These are phyloP conservation scores for Lutjanus argentimaculatus DNA, from an alignment of 2,797 vertebrate genomes.

Conservation along the genomic window DNA sequence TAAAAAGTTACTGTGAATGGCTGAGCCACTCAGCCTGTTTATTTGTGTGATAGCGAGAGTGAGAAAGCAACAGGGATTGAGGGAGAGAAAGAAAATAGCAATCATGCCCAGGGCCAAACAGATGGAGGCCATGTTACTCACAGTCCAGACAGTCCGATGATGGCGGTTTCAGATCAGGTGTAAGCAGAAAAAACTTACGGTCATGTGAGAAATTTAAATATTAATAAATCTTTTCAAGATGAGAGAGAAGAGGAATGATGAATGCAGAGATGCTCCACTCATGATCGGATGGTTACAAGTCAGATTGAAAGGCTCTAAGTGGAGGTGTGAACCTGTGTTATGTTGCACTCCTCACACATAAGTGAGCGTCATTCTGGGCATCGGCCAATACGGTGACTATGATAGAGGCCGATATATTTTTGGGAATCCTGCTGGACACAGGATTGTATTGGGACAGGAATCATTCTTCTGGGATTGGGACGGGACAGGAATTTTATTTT, in stretches of 20 bases:
- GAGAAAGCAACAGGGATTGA: conserved; percentile 33
- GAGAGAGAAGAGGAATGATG: neutral
- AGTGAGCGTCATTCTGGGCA: no score
- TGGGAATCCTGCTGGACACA: no score
- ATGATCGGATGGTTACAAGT: neutral
- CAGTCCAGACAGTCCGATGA: conserved; percentile 19
- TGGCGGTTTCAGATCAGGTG: neutral
- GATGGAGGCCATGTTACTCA: conserved; percentile 44
- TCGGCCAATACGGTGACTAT: no score
- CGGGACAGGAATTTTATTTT: no score
- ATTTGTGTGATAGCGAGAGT: conserved; percentile 45
- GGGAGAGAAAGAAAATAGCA: conserved; percentile 26
- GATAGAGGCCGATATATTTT: no score
- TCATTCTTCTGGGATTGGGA: no score
- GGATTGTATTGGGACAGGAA: no score
- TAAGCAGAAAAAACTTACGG: neutral
- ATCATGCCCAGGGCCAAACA: conserved; percentile 38
- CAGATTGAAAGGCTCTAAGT: neutral
- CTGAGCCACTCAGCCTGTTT: conserved; percentile 51
- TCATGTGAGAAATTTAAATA: no score
- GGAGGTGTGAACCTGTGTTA: no score
- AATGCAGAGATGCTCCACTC: neutral
- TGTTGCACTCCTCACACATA: no score
- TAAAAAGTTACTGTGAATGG: conserved; percentile 71
- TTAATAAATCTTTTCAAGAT: neutral